Evolutionary conservation across 2,113 vertebrate genomes (phyloP).

Genomic region (Columbina picui): DNA sequence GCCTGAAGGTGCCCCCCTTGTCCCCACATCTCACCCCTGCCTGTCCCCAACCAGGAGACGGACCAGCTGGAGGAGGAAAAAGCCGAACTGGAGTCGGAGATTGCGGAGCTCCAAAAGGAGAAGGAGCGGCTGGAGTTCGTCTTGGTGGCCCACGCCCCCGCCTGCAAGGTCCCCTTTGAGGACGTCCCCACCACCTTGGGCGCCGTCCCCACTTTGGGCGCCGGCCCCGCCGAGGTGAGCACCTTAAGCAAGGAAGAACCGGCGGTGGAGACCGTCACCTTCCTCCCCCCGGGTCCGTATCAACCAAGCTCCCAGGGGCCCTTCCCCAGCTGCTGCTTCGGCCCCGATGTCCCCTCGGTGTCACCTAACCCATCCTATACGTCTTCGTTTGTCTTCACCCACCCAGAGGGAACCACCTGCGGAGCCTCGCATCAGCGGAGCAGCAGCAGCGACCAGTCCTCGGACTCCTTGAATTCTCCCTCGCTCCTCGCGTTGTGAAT

Average conservation of each 20-base stretch:
- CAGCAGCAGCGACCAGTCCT: slow-evolving; percentile 94
- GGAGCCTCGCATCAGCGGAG: slow-evolving; percentile 92
- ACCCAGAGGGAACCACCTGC: slow-evolving; percentile 94
- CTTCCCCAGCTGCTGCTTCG: slow-evolving; percentile 88
- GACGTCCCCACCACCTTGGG: slow-evolving; percentile 64
- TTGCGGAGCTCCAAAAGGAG: slow-evolving; percentile 94
- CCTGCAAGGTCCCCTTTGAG: slow-evolving; percentile 91
- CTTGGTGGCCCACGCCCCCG: slow-evolving; percentile 90
- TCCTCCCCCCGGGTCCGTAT: background rate
- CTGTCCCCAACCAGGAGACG: slow-evolving; percentile 82
- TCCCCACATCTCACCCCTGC: too few species aligned
- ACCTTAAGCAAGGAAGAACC: slow-evolving; percentile 84
- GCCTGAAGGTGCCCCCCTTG: too few species aligned
- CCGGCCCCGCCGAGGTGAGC: slow-evolving; percentile 50
- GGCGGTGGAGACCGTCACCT: slow-evolving; percentile 78
- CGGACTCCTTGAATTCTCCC: slow-evolving; percentile 95
- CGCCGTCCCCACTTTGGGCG: slow-evolving; percentile 20
- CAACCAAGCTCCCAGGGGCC: slow-evolving; percentile 87
- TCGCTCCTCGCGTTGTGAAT: slow-evolving; percentile 94
- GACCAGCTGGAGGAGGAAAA: slow-evolving; percentile 95
- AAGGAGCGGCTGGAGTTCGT: slow-evolving; percentile 95
- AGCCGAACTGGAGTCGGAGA: slow-evolving; percentile 93
- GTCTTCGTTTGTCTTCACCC: slow-evolving; percentile 99
- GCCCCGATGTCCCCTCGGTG: slow-evolving; percentile 83
- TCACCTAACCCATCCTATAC: slow-evolving; percentile 93